These are phyloP conservation scores for Lycia hirtaria DNA, from an alignment of 2,888 invertebrate species.

Conservation along the genomic window DNA sequence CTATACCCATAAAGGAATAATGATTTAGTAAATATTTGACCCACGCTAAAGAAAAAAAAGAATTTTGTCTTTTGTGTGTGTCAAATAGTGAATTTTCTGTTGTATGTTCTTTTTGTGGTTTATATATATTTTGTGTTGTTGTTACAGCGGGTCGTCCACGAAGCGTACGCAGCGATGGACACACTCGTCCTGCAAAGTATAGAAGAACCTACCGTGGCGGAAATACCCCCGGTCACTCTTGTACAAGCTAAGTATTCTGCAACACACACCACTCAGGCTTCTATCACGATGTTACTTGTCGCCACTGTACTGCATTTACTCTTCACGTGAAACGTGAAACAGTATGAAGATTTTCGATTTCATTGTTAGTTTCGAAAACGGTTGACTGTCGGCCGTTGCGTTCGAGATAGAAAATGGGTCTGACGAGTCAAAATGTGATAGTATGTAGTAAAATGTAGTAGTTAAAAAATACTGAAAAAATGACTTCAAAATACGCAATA, in stretches of 20 bases:
- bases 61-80: too few relatives aligned
- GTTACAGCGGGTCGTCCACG: slow-evolving; percentile 73
- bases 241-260: slow-evolving; percentile 27
- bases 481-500: too few relatives aligned
- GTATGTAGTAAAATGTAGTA: too few relatives aligned
- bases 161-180: slow-evolving; percentile 75
- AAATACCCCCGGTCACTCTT: slow-evolving; percentile 41
- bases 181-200: slow-evolving; percentile 67
- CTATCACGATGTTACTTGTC: background rate
- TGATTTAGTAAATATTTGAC: too few relatives aligned
- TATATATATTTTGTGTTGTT: too few relatives aligned
- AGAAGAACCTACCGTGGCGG: slow-evolving; percentile 41
- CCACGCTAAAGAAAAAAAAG: too few relatives aligned
- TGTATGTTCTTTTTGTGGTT: too few relatives aligned
- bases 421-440: too few relatives aligned
- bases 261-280: background rate
- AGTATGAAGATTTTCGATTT: background rate
- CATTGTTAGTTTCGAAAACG: background rate
- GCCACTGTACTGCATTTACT: background rate
- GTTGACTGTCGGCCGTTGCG: background rate
- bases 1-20: too few relatives aligned
- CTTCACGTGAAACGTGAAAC: slow-evolving; percentile 13
- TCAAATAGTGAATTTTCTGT: too few relatives aligned
- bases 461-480: too few relatives aligned
- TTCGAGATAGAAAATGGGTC: background rate